Evolutionary conservation across 2,113 vertebrate species (phyloP), one percentile per base, ranked within the genome.

Genomic region (Pseudopipra pipra): DNA sequence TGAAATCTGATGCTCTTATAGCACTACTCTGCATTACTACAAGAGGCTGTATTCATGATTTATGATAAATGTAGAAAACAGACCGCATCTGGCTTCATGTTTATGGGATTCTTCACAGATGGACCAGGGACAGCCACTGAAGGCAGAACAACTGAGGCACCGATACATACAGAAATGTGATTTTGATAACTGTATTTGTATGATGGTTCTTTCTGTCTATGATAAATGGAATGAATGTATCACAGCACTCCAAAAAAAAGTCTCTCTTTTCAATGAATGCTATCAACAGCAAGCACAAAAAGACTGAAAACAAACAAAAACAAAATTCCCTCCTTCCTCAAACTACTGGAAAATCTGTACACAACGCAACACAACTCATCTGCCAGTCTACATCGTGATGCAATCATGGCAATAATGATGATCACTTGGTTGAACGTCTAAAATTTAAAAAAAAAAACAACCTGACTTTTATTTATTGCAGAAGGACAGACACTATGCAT

Each of bases 1-100:
- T 89, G 93, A 96, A 96, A 96, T 90, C 75, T 67, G 95, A 97
- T 84, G 85, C 90, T 83, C 30, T 56, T 90, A 61, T 27, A 88
- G 75, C 39, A 41, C 44, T 63, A 44, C 44, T 25, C 30, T 21
- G 77, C 67, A 71, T 11, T 71, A 84, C 83, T 75, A 37, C 56
- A 72, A 90, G 76, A 92, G 23, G 28, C 52, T 5, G 7, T 51
- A 72, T 10, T 41, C 9, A 2, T 44, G 75, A 94, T 16, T 47
- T 65, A 95, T 88, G 83, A 87, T 61, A 89, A 92, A 94, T 66
- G 83, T 15, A 72, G 80, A 93, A 92, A 96, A 68, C 92, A 93
- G 93, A 89, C 54, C 52, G 93, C 92, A 93, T 96, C 82, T 96
- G 95, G 83, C 85, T 90, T 92, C 61, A 93, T 49, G 65, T 86